These are phyloP conservation scores for Butorides virescens DNA, from an alignment of 2,113 vertebrate genomes.

Conservation along the genomic window DNA sequence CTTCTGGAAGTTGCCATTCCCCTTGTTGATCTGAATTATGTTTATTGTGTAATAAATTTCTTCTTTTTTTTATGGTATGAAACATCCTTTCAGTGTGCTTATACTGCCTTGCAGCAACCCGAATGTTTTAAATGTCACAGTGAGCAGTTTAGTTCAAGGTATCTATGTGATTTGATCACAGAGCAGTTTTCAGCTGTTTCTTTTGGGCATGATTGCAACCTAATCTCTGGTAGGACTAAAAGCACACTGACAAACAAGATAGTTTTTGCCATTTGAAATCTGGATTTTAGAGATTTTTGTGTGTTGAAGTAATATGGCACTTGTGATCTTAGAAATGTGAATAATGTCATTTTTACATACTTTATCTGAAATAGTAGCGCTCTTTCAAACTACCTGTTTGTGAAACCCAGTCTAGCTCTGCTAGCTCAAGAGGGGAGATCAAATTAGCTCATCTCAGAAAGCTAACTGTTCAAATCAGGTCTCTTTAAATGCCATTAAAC, in stretches of 20 bases:
- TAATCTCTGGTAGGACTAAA: neutral
- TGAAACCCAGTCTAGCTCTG: neutral
- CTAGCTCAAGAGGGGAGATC: neutral
- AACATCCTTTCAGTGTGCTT: neutral
- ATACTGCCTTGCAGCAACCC: neutral
- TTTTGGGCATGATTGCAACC: neutral
- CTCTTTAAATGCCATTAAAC: neutral
- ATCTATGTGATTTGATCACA: neutral
- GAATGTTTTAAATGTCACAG: neutral
- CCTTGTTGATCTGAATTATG: slow-evolving; percentile 1
- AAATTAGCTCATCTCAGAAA: neutral
- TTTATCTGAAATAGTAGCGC: neutral
- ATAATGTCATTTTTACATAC: neutral
- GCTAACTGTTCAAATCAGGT: neutral
- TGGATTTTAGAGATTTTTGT: neutral
- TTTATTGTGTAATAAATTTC: neutral
- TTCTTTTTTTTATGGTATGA: neutral
- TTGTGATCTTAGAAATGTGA: neutral
- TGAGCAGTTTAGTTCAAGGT: neutral
- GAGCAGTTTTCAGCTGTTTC: neutral
- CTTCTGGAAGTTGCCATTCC: slow-evolving; percentile 1
- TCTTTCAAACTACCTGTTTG: neutral
- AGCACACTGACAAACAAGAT: neutral
- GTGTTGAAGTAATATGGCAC: neutral
- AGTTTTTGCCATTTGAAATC: neutral